Evolutionary conservation across 2,113 vertebrate species (phyloP).

Genomic region (Callionymus lyra): DNA sequence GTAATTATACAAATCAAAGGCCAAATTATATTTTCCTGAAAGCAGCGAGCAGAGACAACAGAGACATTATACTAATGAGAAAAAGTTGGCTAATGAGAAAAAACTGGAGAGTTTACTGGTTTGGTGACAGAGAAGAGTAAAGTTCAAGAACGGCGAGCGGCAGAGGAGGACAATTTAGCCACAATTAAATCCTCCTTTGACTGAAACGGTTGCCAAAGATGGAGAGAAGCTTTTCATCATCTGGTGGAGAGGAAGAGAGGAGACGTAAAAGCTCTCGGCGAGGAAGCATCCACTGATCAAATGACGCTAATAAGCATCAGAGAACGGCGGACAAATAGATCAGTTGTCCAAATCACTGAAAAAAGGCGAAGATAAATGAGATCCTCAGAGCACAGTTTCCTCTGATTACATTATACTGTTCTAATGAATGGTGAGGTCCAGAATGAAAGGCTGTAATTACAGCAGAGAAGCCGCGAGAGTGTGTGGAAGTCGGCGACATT

Average conservation of each 20-base stretch:
- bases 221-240: constrained; percentile 36
- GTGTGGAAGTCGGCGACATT: constrained; percentile 30
- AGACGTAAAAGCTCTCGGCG: constrained; percentile 18
- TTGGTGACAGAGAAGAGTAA: constrained; percentile 44
- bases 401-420: constrained; percentile 39
- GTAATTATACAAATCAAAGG: constrained; percentile 14
- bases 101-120: constrained; percentile 22
- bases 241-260: neutral
- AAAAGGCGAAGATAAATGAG: constrained; percentile 33
- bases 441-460: constrained; percentile 42
- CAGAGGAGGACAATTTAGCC: constrained; percentile 39
- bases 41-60: constrained; percentile 39
- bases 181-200: constrained; percentile 54
- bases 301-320: constrained; percentile 34
- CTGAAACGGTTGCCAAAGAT: constrained; percentile 33
- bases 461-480: constrained; percentile 17
- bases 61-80: constrained; percentile 61
- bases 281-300: constrained; percentile 28
- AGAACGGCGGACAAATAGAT: constrained; percentile 29
- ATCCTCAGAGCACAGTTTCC: constrained; percentile 29
- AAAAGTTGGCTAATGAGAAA: constrained; percentile 56
- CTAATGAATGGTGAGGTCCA: constrained; percentile 39
- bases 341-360: constrained; percentile 15
- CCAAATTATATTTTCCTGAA: constrained; percentile 48
- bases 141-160: constrained; percentile 53